Evolutionary conservation across 2,888 invertebrate genomes (phyloP).

Genomic region (Cerceris ruficornis): DNA sequence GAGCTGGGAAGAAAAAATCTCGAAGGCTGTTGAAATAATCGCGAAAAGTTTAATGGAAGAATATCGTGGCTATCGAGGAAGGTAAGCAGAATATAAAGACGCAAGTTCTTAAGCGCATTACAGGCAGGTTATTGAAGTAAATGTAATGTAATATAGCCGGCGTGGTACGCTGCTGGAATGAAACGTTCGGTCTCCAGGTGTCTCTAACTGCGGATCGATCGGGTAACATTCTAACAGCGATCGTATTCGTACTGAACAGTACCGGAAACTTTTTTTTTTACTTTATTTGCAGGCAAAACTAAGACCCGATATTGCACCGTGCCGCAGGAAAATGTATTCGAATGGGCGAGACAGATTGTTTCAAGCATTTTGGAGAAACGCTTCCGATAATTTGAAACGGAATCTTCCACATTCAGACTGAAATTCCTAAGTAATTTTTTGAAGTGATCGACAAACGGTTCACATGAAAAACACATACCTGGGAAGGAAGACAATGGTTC

Average conservation of each 20-base stretch:
- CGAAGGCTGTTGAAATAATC: conserved; percentile 3
- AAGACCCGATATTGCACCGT: conserved; percentile 1
- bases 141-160: conserved; percentile 11
- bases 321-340: neutral
- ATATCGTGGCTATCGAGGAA: neutral
- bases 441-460: no score
- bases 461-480: no score
- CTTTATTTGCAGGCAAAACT: conserved; percentile 4
- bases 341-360: neutral
- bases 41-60: conserved; percentile 7
- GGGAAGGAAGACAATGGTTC: no score
- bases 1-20: no score
- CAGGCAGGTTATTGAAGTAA: conserved; percentile 18
- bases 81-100: conserved; percentile 3
- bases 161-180: conserved; percentile 12
- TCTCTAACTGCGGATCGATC: conserved; percentile 27
- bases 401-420: neutral
- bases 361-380: neutral
- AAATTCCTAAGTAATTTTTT: no score
- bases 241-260: conserved; percentile 9
- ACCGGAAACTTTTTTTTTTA: conserved; percentile 3
- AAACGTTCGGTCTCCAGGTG: conserved; percentile 25
- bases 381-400: neutral
- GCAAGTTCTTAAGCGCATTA: conserved; percentile 15
- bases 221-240: conserved; percentile 15